These are phyloP conservation scores for Trissolcus basalis DNA, from an alignment of 1,140 invertebrate species.

Conservation along the genomic window DNA sequence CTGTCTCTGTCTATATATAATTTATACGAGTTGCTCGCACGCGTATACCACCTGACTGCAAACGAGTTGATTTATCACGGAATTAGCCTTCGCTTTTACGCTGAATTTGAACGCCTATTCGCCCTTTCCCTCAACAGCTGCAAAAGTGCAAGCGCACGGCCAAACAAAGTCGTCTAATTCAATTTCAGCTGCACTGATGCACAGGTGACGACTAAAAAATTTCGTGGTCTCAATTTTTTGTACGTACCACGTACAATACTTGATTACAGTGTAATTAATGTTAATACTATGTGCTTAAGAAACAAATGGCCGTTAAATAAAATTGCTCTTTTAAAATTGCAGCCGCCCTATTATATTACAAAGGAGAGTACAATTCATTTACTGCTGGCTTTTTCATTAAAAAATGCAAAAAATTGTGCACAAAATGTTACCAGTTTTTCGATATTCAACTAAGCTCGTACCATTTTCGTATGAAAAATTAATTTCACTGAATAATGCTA, in stretches of 20 bases:
- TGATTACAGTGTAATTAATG: too few species aligned
- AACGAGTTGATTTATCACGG: slow-evolving; percentile 46
- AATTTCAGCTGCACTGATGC: slow-evolving; percentile 5
- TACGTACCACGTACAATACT: background rate
- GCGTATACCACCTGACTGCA: slow-evolving; percentile 17
- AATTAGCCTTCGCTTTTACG: slow-evolving; percentile 47
- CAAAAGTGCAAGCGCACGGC: slow-evolving; percentile 24
- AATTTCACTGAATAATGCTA: too few species aligned
- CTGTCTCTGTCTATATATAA: slow-evolving; percentile 30
- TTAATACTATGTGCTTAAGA: too few species aligned
- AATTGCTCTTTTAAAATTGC: too few species aligned
- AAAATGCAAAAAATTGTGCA: too few species aligned
- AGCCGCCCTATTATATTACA: too few species aligned
- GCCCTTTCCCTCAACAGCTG: slow-evolving; percentile 17
- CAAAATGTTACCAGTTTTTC: too few species aligned
- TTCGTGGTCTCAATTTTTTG: background rate
- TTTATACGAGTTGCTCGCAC: slow-evolving; percentile 25
- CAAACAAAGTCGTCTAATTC: slow-evolving; percentile 32
- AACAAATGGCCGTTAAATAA: too few species aligned
- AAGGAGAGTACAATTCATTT: too few species aligned
- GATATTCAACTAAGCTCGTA: too few species aligned
- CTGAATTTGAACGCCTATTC: slow-evolving; percentile 32
- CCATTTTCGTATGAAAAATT: too few species aligned
- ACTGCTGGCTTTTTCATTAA: too few species aligned
- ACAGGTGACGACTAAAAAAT: background rate